Evolutionary conservation across 2,113 vertebrate genomes (phyloP).

Genomic region (Felis chaus): DNA sequence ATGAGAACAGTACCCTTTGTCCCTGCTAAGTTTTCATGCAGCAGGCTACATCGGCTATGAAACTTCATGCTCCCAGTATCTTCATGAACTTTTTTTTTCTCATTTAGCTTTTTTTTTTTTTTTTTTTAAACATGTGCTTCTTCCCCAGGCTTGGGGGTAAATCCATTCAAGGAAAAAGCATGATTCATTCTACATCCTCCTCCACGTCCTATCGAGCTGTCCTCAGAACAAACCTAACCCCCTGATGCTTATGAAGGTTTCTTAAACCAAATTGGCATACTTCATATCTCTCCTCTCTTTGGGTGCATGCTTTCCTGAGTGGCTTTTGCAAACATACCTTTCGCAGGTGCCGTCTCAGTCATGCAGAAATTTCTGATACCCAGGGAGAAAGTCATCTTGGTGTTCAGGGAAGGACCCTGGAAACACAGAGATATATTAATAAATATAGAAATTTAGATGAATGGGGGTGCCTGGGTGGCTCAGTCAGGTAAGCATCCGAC

Average conservation of each 20-base stretch:
- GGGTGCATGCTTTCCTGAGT: background rate
- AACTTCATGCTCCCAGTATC: background rate
- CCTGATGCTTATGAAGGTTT: background rate
- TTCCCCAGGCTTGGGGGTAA: background rate
- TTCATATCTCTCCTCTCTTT: background rate
- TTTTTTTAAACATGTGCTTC: background rate
- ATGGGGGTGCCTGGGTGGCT: background rate
- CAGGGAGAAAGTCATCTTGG: conserved; percentile 10
- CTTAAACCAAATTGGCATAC: background rate
- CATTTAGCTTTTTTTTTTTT: background rate
- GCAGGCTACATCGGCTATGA: background rate
- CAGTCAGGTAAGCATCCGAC: too few species aligned
- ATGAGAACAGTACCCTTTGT: conserved; percentile 52
- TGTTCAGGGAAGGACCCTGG: background rate
- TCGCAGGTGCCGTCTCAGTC: background rate
- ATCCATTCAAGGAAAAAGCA: background rate
- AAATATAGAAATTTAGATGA: conserved; percentile 15
- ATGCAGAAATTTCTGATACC: background rate
- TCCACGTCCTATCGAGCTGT: background rate
- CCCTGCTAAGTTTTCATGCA: conserved; percentile 30
- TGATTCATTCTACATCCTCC: background rate
- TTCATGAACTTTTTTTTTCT: background rate
- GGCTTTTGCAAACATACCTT: background rate
- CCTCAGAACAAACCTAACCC: background rate
- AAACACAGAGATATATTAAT: conserved; percentile 17